These are phyloP conservation scores for Odontocerum albicorne DNA, from an alignment of 2,888 invertebrate genomes.

Conservation along the genomic window DNA sequence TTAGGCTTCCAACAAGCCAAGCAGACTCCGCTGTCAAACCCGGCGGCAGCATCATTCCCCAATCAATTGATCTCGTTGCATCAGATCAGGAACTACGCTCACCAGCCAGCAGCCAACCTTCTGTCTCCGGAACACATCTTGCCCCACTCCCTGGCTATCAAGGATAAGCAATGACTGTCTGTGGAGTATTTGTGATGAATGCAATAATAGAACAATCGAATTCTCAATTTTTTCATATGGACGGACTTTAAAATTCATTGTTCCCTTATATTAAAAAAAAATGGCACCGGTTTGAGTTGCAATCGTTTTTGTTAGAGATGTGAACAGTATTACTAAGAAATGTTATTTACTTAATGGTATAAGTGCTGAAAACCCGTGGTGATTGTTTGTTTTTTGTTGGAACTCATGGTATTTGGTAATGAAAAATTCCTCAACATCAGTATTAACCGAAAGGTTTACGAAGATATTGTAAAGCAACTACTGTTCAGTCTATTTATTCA, in stretches of 20 bases:
- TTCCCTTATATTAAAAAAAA: constrained; percentile 8
- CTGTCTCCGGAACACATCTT: constrained; percentile 71
- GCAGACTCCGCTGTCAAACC: constrained; percentile 45
- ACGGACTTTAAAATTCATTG: constrained; percentile 10
- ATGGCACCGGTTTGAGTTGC: constrained; percentile 10
- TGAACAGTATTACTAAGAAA: constrained; percentile 14
- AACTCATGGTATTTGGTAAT: constrained; percentile 12
- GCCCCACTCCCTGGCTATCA: constrained; percentile 56
- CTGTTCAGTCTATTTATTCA: no score
- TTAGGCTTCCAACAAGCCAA: constrained; percentile 81
- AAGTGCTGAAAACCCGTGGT: background rate
- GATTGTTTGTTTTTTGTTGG: background rate
- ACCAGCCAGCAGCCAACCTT: constrained; percentile 79
- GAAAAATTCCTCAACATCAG: constrained; percentile 23
- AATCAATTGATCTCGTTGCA: constrained; percentile 94
- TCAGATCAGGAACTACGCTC: constrained; percentile 95
- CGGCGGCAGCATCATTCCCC: constrained; percentile 74
- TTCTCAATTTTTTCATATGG: constrained; percentile 29
- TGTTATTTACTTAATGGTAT: background rate
- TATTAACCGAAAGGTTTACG: constrained; percentile 20
- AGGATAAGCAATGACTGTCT: constrained; percentile 53
- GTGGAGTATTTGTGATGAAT: constrained; percentile 32
- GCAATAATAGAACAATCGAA: constrained; percentile 32
- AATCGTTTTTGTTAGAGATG: constrained; percentile 1
- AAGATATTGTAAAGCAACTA: no score